phyloP scores from a whole-genome alignment of 2,113 vertebrate species.

The Psilopsiagon aymara region DNA sequence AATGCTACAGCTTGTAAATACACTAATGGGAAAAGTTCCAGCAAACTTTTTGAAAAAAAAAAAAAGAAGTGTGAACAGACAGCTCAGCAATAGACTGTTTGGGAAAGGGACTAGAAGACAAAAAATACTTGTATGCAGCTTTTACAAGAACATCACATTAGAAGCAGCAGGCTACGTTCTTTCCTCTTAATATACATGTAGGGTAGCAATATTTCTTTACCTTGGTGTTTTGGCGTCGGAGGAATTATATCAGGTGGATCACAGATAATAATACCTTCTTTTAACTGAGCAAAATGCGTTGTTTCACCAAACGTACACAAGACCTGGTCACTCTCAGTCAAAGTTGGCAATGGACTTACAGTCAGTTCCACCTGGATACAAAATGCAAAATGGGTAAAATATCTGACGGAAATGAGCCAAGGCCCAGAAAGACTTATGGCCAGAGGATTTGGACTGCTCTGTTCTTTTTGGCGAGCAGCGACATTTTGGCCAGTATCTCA shows the following conservation, averaged over 20 bases:
- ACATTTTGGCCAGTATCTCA: background rate
- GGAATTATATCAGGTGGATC: constrained; percentile 63
- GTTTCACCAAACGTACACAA: constrained; percentile 74
- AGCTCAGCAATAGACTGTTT: background rate
- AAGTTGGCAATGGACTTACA: constrained; percentile 72
- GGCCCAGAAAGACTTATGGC: background rate
- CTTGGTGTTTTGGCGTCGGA: constrained; percentile 69
- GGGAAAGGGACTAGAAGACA: background rate
- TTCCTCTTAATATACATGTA: background rate
- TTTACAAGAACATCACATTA: background rate
- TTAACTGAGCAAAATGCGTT: background rate
- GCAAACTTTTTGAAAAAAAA: background rate
- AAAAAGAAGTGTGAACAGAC: background rate
- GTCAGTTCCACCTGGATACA: constrained; percentile 76
- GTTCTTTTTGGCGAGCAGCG: background rate
- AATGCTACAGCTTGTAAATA: background rate
- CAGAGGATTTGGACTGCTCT: background rate
- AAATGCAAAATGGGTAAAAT: background rate
- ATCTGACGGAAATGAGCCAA: background rate
- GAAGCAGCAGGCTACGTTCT: background rate
- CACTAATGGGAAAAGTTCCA: background rate
- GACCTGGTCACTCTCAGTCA: constrained; percentile 61
- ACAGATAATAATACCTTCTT: constrained; percentile 65
- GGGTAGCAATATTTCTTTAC: constrained; percentile 52
- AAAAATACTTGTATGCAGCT: background rate